Conservation (phyloP, 2,113 vertebrate genomes). For the Eolophus roseicapilla region DNA sequence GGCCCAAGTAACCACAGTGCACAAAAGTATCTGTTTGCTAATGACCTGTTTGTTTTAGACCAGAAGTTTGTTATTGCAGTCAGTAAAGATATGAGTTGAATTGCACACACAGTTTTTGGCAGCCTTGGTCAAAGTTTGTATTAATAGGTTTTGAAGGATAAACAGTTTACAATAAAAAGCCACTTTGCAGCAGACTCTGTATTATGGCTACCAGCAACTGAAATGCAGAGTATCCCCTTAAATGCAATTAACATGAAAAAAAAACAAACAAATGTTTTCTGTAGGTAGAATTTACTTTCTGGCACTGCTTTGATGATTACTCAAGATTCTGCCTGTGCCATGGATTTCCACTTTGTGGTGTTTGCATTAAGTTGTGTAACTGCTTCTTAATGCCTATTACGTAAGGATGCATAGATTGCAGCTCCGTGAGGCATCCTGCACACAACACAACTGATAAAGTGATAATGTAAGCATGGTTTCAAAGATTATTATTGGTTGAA, state of each 20-base stretch:
- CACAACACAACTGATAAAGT: not conserved
- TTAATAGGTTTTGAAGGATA: not conserved
- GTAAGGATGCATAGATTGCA: constrained; percentile 51
- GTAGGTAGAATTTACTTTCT: constrained; percentile 40
- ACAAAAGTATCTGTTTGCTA: constrained; percentile 34
- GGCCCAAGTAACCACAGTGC: not conserved
- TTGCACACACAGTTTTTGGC: not conserved
- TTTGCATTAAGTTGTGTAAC: constrained; percentile 60
- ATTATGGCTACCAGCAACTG: not conserved
- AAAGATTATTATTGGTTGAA: constrained; percentile 17
- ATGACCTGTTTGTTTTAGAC: constrained; percentile 57
- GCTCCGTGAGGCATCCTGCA: not conserved
- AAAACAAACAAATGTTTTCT: not conserved
- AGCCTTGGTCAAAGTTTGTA: not conserved
- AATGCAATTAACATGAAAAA: not conserved
- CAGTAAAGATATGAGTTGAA: constrained; percentile 43
- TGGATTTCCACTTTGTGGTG: constrained; percentile 14
- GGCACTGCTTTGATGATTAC: constrained; percentile 42
- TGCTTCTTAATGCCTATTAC: constrained; percentile 48
- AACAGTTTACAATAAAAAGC: not conserved
- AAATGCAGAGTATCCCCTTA: not conserved
- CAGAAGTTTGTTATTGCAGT: constrained; percentile 52
- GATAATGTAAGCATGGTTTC: not conserved
- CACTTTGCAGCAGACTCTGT: not conserved
- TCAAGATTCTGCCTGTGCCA: constrained; percentile 40